Base-by-base conservation (phyloP, 2,797 vertebrate genomes). In the Tachyglossus aculeatus region DNA sequence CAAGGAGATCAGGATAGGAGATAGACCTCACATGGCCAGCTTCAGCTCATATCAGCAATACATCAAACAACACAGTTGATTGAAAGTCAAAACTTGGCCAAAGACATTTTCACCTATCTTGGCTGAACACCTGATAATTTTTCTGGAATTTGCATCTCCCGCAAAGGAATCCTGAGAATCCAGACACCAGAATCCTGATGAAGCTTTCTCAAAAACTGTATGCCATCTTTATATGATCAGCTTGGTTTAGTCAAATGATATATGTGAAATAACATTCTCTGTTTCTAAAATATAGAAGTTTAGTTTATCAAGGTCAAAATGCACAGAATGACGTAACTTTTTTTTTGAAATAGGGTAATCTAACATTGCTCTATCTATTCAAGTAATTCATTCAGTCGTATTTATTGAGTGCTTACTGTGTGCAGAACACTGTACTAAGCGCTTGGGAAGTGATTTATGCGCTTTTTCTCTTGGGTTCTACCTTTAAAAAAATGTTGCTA, bases 91-190 rank as follows among this genome's bases (percentile, higher is more conserved):
- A 0, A n/a, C 61, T 34, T 61, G 55, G 52, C 18, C 5, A 11
- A 2, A 19, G 2, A 25, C 6, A 47, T 25, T 31, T 29, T 31
- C 8, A 5, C 37, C 34, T 56, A 31, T 16, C 45, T 37, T 29
- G 38, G 53, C 22, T 33, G 61, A 37, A 76, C 51, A 9, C n/a
- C 10, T 4, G 40, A 9, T 70, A 55, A n/a, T 79, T 33, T 73
- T 60, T 72, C 43, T 64, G 68, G 64, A 74, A 40, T 33, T 48
- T 38, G 15, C 72, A 58, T 75, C 64, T 37, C 29, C 57, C 73
- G 57, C 41, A 55, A 7, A 2, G 24, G 34, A 63, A 25, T 70
- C 43, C 45, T 34, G 54, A 43, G 31, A 45, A 5, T 43, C 32
- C 34, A 53, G 55, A 68, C 21, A 67, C 40, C n/a, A 41, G 43